Base-by-base conservation (phyloP, 2,888 invertebrate genomes). In the Eurytoma californica region DNA sequence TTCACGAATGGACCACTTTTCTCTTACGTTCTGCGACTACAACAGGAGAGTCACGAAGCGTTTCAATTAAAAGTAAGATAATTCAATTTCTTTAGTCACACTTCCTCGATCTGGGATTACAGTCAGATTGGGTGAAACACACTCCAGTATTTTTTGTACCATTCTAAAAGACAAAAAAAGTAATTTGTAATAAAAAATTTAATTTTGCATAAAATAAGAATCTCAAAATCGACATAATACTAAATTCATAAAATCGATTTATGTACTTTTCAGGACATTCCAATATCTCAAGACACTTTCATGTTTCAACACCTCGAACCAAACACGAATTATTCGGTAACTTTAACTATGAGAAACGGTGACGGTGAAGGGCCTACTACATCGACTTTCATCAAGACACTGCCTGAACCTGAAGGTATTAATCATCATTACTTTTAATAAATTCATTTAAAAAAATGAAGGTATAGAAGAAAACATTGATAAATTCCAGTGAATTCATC, bases 1-100 rank as follows among this genome's bases (percentile, higher is more conserved):
- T 97, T 95, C 88, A 95, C 95, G 72, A 97, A 97, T 90, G 97
- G 97, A 83, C 97, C 96, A 58, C 92, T 98, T 85, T 93, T 96
- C 81, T 96, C 97, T 83, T 98, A 97, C 91, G 95, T 95, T 83
- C 91, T 97, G 83, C 92, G 94, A 85, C 93, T 97, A 84, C 88
- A 88, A 86, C 88, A 89, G 49, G 92, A 92, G 84, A 93, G 93
- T 81, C 92, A 92, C 86, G 79, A 81, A 53, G 74, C 76, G 3
- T 84, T 85, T 78, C 93, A 93, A 82, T 92, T 95, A 84, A 94
- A 94, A 93, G 95, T 95, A 90, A 61, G 57, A 53, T 4, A n/a
- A 61, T 39, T 57, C 20, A 14, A 28, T 61, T 18, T 16, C n/a
- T 16, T 24, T 24, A 24, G 2, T 24, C 24, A n/a, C n/a, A n/a